These are phyloP conservation scores for Mastigias papua DNA, from an alignment of 30 jellyfish, hydroid and myxozoan genomes.

Conservation along the genomic window DNA sequence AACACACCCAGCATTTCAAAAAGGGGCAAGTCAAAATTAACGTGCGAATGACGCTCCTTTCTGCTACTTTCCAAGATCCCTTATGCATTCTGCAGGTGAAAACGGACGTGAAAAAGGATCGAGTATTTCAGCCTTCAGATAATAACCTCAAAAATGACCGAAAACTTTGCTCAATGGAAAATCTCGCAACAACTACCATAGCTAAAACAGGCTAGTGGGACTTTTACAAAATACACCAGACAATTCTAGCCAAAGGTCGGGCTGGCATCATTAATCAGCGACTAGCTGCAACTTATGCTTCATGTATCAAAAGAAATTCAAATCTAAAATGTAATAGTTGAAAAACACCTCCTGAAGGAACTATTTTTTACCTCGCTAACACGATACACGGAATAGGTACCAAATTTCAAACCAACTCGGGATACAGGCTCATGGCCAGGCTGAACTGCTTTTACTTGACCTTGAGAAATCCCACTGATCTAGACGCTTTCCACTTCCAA, in stretches of 20 bases:
- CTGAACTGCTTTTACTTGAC: background rate
- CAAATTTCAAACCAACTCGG: slow-evolving; percentile 13
- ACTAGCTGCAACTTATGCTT: background rate
- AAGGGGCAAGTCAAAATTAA: too few species aligned
- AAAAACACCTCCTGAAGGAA: background rate
- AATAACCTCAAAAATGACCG: background rate
- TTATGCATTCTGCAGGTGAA: too few species aligned
- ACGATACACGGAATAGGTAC: background rate
- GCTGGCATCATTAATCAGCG: background rate
- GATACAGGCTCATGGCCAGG: background rate
- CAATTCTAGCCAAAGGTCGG: background rate
- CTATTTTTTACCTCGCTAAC: background rate
- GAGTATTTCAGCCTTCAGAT: background rate
- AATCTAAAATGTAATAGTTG: background rate
- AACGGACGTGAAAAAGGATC: too few species aligned
- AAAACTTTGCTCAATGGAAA: background rate
- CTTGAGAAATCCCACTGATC: slow-evolving; percentile 38
- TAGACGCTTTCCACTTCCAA: slow-evolving; percentile 36
- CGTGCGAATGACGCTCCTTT: too few species aligned
- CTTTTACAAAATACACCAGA: background rate
- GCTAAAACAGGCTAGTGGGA: background rate
- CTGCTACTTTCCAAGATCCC: too few species aligned
- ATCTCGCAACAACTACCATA: background rate
- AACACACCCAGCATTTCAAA: too few species aligned
- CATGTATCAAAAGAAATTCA: background rate